Evolutionary conservation across 1,140 invertebrate species (phyloP), one percentile per base, ranked within the genome.

Genomic region (Papilio helenus): DNA sequence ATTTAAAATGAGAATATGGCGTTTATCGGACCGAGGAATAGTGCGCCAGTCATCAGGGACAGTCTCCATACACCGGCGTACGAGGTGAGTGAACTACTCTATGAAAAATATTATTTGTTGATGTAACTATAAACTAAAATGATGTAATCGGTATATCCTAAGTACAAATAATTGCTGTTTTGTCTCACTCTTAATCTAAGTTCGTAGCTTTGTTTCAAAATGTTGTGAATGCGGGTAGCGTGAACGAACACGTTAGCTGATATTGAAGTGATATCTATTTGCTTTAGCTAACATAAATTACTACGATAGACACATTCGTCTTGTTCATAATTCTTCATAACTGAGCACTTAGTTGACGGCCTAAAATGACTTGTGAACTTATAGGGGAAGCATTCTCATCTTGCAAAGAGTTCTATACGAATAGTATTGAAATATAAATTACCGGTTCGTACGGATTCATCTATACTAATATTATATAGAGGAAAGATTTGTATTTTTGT

Each of bases 31-130:
- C 90, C 95, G 82, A 95, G 93, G 88, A 95, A 95, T 87, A 95
- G 94, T 83, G 95, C 93, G 83, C 94, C 95, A 72, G 86, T 95
- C 81, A 93, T 95, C 81, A 95, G 94, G 88, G 95, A 96, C 90
- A 96, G 95, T 86, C 94, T 96, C 76, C 95, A 95, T 83, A 94
- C 94, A 79, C 95, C 96, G 78, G 95, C 95, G 72, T 96, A 96
- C 82, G 94, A 96, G 89, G 95, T 96, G 93, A 92, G 95, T 86
- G 76, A 58, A 39, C 29, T 46, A 55, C 73, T 44, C 1, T 34
- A 9, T 46, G 34, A 23, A 14, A 29, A 46, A 29, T 29, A 26
- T 46, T n/a, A 39, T 55, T 34, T 76, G 23, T 76, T 76, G 42
- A 42, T 68, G 71, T 68, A 72, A 72, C 14, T 72, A 34, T 44